phyloP scores from a whole-genome alignment of 2,797 vertebrate species.

The Thaleichthys pacificus region DNA sequence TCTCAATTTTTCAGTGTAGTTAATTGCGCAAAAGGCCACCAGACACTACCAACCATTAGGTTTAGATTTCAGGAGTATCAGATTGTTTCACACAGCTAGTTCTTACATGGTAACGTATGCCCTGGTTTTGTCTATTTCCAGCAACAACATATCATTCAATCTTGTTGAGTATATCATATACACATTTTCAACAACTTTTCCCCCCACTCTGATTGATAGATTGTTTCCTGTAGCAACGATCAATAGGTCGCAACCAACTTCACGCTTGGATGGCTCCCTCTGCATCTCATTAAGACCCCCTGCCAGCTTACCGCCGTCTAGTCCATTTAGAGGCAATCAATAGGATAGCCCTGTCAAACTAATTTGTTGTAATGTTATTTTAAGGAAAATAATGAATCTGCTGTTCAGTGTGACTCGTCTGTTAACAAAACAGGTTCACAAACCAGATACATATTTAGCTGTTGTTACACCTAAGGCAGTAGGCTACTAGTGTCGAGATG shows the following conservation, averaged over 20 bases:
- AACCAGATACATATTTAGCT: neutral
- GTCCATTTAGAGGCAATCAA: constrained; percentile 70
- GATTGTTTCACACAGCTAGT: no score
- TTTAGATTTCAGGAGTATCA: no score
- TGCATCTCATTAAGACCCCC: constrained; percentile 46
- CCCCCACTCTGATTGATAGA: constrained; percentile 21
- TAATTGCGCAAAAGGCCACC: no score
- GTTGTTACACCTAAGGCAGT: neutral
- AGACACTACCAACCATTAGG: no score
- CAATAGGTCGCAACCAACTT: constrained; percentile 83
- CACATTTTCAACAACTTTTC: neutral
- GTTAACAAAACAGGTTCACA: no score
- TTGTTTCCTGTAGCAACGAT: constrained; percentile 47
- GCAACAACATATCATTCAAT: neutral
- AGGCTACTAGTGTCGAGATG: no score
- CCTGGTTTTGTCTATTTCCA: neutral
- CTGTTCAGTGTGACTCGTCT: no score
- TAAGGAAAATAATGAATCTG: no score
- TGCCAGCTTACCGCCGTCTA: constrained; percentile 37
- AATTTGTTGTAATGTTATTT: neutral
- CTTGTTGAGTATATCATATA: neutral
- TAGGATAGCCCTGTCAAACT: constrained; percentile 19
- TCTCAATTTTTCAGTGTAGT: no score
- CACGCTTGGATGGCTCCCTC: constrained; percentile 68
- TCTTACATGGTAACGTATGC: no score